Conservation (phyloP, 1,140 invertebrate genomes). For the Drosophila littoralis region DNA sequence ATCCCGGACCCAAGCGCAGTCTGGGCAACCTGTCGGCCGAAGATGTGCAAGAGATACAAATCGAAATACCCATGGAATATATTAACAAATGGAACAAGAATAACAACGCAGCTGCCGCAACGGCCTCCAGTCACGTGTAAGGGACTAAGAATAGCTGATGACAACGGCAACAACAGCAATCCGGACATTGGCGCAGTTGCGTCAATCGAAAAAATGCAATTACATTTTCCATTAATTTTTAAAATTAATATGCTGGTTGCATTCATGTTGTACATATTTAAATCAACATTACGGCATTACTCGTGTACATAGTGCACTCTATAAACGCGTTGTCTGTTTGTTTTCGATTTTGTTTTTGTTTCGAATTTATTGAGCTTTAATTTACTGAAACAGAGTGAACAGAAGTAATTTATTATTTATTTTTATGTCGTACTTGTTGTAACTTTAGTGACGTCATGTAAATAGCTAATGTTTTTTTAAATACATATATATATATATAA, state of each 20-base stretch:
- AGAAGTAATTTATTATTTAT: slow-evolving; percentile 22
- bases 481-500: slow-evolving; percentile 46
- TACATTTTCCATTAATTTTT: slow-evolving; percentile 75
- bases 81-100: slow-evolving; percentile 83
- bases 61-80: slow-evolving; percentile 82
- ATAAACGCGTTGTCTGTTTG: slow-evolving; percentile 36
- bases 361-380: slow-evolving; percentile 22
- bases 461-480: slow-evolving; percentile 26
- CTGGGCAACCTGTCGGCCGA: slow-evolving; percentile 46
- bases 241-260: slow-evolving; percentile 59
- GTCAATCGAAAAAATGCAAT: slow-evolving; percentile 76
- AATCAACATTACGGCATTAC: slow-evolving; percentile 29
- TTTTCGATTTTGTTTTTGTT: slow-evolving; percentile 4
- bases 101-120: slow-evolving; percentile 71
- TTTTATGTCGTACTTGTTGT: slow-evolving; percentile 27
- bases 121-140: slow-evolving; percentile 72
- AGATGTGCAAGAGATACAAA: slow-evolving; percentile 79
- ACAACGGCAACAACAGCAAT: background rate
- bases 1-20: slow-evolving; percentile 21
- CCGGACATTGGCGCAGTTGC: slow-evolving; percentile 28
- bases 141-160: slow-evolving; percentile 22
- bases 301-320: slow-evolving; percentile 26
- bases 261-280: slow-evolving; percentile 45
- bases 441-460: slow-evolving; percentile 24
- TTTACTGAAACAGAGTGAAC: slow-evolving; percentile 11